phyloP scores from a whole-genome alignment of 2,797 vertebrate species.

The Chelmon rostratus region DNA sequence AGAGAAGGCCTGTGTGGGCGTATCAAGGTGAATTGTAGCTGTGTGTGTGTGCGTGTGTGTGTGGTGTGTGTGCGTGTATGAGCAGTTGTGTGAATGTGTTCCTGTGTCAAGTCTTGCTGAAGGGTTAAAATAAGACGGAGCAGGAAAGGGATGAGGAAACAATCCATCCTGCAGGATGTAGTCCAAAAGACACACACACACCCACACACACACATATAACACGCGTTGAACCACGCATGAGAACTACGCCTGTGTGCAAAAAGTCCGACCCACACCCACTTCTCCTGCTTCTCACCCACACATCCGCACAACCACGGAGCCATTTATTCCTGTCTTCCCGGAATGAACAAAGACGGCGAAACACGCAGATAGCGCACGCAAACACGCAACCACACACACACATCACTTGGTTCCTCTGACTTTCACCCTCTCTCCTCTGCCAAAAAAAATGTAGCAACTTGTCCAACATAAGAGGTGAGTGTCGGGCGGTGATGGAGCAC shows the following conservation, averaged over 20 bases:
- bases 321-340: slow-evolving; percentile 45
- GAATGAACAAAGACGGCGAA: slow-evolving; percentile 36
- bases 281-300: neutral
- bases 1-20: slow-evolving; percentile 41
- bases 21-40: slow-evolving; percentile 51
- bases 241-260: neutral
- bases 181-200: slow-evolving; percentile 31
- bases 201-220: slow-evolving; percentile 6
- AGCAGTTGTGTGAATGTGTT: slow-evolving; percentile 67
- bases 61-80: slow-evolving; percentile 8
- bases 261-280: slow-evolving; percentile 18
- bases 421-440: slow-evolving; percentile 39
- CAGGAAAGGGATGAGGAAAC: slow-evolving; percentile 81
- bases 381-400: slow-evolving; percentile 22
- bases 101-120: slow-evolving; percentile 56
- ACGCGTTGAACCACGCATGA: neutral
- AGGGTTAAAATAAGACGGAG: slow-evolving; percentile 81
- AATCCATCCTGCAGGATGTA: slow-evolving; percentile 79
- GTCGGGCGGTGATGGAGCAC: slow-evolving; percentile 59
- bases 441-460: slow-evolving; percentile 56
- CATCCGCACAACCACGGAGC: slow-evolving; percentile 22
- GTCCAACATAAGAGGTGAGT: slow-evolving; percentile 71
- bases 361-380: neutral
- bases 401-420: slow-evolving; percentile 37
- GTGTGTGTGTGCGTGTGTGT: neutral